These are phyloP conservation scores for Sesia bembeciformis DNA, from an alignment of 2,888 invertebrate species.

Conservation along the genomic window DNA sequence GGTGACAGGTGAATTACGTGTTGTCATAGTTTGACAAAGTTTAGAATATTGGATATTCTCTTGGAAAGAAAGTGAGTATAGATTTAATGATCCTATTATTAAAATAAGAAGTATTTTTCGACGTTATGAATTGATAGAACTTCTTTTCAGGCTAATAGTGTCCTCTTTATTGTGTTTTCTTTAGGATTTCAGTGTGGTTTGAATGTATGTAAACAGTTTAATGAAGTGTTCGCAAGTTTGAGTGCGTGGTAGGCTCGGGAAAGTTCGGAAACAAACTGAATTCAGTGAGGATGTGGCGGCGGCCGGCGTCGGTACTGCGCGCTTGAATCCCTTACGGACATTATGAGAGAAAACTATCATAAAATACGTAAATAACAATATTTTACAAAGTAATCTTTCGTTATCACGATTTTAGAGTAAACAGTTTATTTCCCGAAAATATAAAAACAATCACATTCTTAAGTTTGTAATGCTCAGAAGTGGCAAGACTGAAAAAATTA, in stretches of 20 bases:
- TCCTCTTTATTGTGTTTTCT: conserved; percentile 8
- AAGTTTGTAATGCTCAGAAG: too few species aligned
- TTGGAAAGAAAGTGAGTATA: conserved; percentile 41
- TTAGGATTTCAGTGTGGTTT: conserved; percentile 12
- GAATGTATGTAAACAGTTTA: conserved; percentile 19
- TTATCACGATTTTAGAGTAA: too few species aligned
- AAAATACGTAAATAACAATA: too few species aligned
- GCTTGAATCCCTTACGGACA: too few species aligned
- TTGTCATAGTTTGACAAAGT: conserved; percentile 9
- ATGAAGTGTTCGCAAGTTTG: conserved; percentile 26
- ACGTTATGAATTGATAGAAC: neutral
- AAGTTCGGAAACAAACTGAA: conserved; percentile 38
- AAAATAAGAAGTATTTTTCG: neutral
- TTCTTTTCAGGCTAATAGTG: neutral
- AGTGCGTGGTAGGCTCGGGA: conserved; percentile 32
- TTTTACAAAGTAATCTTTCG: too few species aligned
- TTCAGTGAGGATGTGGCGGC: conserved; percentile 53
- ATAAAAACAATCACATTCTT: too few species aligned
- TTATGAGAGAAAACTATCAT: too few species aligned
- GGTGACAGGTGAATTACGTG: conserved; percentile 37
- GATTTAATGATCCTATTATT: conserved; percentile 5
- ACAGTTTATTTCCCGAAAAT: too few species aligned
- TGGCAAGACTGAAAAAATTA: too few species aligned
- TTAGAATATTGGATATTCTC: conserved; percentile 23
- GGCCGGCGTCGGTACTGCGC: conserved; percentile 50